Percentiles rank a stretch among this genome's conserved stretches.
Conservation (phyloP, 2,888 invertebrate genomes). For the Drosophila ustulata region DNA sequence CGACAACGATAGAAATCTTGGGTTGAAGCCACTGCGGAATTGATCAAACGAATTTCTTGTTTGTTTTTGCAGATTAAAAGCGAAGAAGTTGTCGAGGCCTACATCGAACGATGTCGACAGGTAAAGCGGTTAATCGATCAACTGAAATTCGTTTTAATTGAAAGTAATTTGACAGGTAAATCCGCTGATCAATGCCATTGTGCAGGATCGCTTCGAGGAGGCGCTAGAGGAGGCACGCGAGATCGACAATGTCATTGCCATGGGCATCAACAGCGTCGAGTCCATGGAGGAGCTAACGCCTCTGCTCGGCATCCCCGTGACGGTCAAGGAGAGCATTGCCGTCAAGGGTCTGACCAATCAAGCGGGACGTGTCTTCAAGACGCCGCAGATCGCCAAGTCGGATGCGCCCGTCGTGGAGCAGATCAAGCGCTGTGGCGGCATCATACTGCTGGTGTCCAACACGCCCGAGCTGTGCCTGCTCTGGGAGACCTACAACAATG, state of each 20-base stretch:
- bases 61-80: constrained; percentile 88
- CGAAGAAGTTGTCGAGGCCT: constrained; percentile 89
- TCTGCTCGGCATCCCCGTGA: constrained; percentile 93
- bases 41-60: constrained; percentile 29
- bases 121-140: constrained; percentile 86
- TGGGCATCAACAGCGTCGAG: constrained; percentile 86
- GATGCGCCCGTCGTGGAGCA: constrained; percentile 91
- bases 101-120: constrained; percentile 91
- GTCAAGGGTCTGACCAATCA: constrained; percentile 92
- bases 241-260: constrained; percentile 89
- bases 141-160: not conserved
- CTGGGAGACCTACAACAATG: constrained; percentile 95
- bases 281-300: constrained; percentile 90
- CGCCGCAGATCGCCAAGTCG: constrained; percentile 87
- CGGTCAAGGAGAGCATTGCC: constrained; percentile 93
- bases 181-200: constrained; percentile 91
- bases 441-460: constrained; percentile 94
- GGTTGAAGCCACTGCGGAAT: constrained; percentile 44
- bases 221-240: constrained; percentile 91
- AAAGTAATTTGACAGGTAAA: constrained; percentile 88
- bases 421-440: constrained; percentile 92
- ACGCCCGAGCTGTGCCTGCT: constrained; percentile 96
- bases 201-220: constrained; percentile 91
- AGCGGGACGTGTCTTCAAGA: constrained; percentile 88
- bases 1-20: not conserved